Evolutionary conservation across 2,113 vertebrate species (phyloP), one percentile per base, ranked within the genome.

Genomic region (Oryctolagus cuniculus): DNA sequence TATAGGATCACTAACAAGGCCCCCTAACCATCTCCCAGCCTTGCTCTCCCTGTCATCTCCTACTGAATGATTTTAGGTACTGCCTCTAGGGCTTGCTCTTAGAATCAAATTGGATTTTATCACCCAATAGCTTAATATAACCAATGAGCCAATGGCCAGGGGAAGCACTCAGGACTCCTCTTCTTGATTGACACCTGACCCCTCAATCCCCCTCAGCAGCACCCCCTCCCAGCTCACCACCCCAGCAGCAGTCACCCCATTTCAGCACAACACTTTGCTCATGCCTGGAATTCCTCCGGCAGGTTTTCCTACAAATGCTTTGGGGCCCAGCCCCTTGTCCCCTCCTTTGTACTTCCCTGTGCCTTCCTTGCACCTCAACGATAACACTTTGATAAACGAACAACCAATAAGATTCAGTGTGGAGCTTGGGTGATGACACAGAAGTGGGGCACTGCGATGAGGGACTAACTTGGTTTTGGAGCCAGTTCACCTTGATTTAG

Each of bases 371-470:
- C 5, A 66, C 29, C 13, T 27, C 25, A 9, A 0, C n/a, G 69
- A 82, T 2, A 74, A 38, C 11, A 38, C 27, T 29, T 29, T 51
- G 44, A 51, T 31, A 82, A 86, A 83, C 19, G 44, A 77, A 29
- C n/a, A 61, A 5, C 15, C 24, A 38, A 10, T 34, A 27, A 5
- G 2, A 31, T 10, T 67, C 55, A 19, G 21, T 24, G 22, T 7
- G 4, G 29, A 34, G 10, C 16, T 75, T 89, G 36, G 53, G 44
- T 75, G 4, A 34, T 63, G 44, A 61, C 11, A 64, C 2, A 94
- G 61, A 79, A 72, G 19, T 0, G 21, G 38, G 22, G 19, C 4
- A 6, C 49, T 1, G 0, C 1, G 0, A 4, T 6, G 2, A 90
- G 74, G 29, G 69, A 27, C 12, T 21, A 34, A 17, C 17, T 72